These are phyloP conservation scores for Passerculus sandwichensis DNA, from an alignment of 2,797 vertebrate genomes.

Conservation along the genomic window DNA sequence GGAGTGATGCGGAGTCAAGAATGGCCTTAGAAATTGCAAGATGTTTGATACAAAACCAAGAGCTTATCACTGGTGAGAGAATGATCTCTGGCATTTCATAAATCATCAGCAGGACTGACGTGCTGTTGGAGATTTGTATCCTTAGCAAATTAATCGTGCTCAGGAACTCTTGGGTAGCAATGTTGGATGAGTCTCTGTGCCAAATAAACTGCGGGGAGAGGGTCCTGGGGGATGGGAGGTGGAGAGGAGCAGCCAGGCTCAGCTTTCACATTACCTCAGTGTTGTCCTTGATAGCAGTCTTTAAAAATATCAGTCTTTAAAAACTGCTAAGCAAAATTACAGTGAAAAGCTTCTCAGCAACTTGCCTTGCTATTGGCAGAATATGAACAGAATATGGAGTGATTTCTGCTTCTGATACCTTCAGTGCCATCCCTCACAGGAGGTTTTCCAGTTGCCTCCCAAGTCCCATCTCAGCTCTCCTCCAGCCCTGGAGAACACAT, in stretches of 20 bases:
- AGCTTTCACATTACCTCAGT: constrained; percentile 27
- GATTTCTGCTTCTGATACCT: not conserved
- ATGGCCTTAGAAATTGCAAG: not conserved
- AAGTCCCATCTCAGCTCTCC: not conserved
- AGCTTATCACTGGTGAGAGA: constrained; percentile 25
- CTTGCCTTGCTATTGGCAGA: not conserved
- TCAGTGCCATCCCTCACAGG: not conserved
- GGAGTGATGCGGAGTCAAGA: not conserved
- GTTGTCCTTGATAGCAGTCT: constrained; percentile 19
- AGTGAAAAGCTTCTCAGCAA: not conserved
- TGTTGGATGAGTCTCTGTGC: not conserved
- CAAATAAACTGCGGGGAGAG: constrained; percentile 13
- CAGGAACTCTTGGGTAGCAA: not conserved
- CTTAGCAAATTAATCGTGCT: constrained; percentile 33
- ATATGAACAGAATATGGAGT: not conserved
- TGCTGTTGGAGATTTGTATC: constrained; percentile 33
- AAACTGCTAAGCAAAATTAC: not conserved
- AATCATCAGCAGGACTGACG: constrained; percentile 30
- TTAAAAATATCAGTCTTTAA: not conserved
- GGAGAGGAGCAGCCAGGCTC: not conserved
- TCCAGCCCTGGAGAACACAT: not conserved
- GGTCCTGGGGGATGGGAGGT: not conserved
- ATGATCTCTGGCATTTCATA: constrained; percentile 59
- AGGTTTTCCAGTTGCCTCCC: not conserved
- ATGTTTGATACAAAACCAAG: constrained; percentile 17